phyloP scores from a whole-genome alignment of 2,797 vertebrate genomes.

The Chloroceryle amazona region DNA sequence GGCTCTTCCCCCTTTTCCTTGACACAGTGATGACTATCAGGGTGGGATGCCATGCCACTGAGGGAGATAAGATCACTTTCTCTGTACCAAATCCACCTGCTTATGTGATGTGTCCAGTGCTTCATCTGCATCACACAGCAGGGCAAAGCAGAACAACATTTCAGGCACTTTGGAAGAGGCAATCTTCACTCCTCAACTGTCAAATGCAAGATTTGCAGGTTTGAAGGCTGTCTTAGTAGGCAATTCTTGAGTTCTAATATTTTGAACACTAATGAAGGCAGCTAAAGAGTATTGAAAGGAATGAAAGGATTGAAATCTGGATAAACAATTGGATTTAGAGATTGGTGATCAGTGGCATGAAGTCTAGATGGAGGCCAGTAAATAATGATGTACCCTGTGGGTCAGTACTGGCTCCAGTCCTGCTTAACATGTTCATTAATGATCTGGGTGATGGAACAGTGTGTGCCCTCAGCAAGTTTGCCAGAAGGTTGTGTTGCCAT shows the following conservation, averaged over 20 bases:
- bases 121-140: background rate
- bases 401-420: background rate
- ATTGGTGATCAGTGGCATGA: background rate
- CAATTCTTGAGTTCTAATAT: background rate
- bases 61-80: background rate
- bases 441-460: too few relatives aligned
- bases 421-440: background rate
- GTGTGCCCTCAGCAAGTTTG: too few relatives aligned
- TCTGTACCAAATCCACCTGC: background rate
- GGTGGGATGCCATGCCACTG: rapidly evolving
- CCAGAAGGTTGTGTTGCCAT: too few relatives aligned
- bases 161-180: background rate
- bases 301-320: background rate
- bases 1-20: background rate
- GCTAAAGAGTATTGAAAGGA: background rate
- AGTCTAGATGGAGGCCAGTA: background rate
- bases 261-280: background rate
- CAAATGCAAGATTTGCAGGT: background rate
- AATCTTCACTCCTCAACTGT: background rate
- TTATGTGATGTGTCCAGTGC: rapidly evolving
- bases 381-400: background rate
- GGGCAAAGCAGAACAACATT: background rate
- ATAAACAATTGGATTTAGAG: background rate
- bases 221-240: background rate
- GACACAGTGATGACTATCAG: background rate